These are phyloP conservation scores for Diceros bicornis DNA, from an alignment of 2,797 vertebrate species.

Conservation along the genomic window DNA sequence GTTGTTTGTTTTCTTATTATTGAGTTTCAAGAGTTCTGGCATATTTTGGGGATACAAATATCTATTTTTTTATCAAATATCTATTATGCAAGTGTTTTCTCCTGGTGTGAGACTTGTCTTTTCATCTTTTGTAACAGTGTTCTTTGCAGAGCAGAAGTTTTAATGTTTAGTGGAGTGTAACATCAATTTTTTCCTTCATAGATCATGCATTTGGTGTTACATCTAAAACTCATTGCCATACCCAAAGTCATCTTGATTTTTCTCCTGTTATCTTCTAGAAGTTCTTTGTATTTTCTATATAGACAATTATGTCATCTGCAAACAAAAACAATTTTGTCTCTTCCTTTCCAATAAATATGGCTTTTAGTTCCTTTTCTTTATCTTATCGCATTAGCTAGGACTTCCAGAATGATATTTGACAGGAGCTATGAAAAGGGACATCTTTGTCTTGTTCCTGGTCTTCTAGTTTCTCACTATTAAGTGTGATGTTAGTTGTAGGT, in stretches of 20 bases:
- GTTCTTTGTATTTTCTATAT: neutral
- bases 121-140: neutral
- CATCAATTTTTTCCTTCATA: neutral
- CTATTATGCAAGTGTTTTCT: neutral
- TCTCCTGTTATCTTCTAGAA: neutral
- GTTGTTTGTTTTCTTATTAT: neutral
- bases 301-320: neutral
- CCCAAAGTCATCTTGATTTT: neutral
- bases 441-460: neutral
- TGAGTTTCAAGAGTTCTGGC: neutral
- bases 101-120: neutral
- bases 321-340: neutral
- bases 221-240: constrained; percentile 13
- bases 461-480: neutral
- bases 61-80: neutral
- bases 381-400: neutral
- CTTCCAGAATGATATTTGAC: neutral
- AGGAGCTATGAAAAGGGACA: neutral
- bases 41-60: neutral
- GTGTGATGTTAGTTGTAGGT: neutral
- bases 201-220: neutral
- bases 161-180: neutral
- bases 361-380: neutral
- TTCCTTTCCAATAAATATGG: neutral
- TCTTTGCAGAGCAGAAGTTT: neutral